A percentile compares a stretch with the other conserved stretches of the same genome.
Evolutionary conservation across 2,113 vertebrate genomes (phyloP).

Genomic region (Actenoides lindsayi): DNA sequence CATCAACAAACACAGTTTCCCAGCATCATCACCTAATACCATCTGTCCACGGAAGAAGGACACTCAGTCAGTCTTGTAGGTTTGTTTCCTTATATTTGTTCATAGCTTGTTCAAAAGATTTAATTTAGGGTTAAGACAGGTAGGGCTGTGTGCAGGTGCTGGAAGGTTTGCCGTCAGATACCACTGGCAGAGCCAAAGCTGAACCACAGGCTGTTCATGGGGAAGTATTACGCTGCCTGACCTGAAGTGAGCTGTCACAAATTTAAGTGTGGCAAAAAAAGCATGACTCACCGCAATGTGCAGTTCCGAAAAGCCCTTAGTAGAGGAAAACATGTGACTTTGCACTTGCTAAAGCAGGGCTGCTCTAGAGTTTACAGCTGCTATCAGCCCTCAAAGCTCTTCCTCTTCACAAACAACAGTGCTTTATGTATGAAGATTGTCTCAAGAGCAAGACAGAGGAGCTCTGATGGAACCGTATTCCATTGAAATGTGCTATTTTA

Average conservation of each 20-base stretch:
- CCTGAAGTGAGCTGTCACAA: constrained; percentile 44
- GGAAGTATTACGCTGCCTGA: neutral
- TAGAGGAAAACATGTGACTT: constrained; percentile 67
- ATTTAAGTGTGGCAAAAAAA: constrained; percentile 43
- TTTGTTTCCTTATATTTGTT: neutral
- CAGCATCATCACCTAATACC: neutral
- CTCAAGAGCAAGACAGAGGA: constrained; percentile 66
- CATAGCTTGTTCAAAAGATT: neutral
- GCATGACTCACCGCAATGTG: constrained; percentile 38
- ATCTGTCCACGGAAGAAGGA: neutral
- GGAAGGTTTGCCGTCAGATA: neutral
- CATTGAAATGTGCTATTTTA: constrained; percentile 50
- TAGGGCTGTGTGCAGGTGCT: neutral
- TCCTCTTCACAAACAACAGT: constrained; percentile 68
- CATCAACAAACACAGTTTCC: neutral
- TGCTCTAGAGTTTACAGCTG: constrained; percentile 69
- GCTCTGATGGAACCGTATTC: constrained; percentile 51
- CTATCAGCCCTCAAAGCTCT: constrained; percentile 51
- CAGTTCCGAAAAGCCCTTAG: constrained; percentile 44
- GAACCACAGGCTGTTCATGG: neutral
- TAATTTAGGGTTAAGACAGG: neutral
- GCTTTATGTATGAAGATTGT: constrained; percentile 69
- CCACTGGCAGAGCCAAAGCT: neutral
- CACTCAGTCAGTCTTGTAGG: neutral
- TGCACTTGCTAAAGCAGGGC: constrained; percentile 60